Conservation (phyloP, 2,113 vertebrate genomes). For the Calidris pygmaea region DNA sequence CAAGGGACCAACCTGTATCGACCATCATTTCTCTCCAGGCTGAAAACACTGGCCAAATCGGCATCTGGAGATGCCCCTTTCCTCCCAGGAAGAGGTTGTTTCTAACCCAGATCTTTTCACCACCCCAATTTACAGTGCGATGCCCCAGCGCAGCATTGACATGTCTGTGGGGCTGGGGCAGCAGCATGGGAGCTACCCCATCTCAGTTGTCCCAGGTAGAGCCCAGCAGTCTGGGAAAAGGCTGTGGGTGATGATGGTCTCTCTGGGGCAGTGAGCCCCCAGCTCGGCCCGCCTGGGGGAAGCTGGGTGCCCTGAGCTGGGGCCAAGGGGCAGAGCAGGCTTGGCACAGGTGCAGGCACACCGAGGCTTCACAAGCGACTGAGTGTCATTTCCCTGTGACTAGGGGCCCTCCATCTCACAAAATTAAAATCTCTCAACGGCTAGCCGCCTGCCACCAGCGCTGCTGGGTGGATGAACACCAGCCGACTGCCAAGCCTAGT, state of each 20-base stretch:
- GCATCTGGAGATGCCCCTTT: not conserved
- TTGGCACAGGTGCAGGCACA: not conserved
- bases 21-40: not conserved
- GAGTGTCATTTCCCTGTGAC: not conserved
- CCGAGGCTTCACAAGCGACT: not conserved
- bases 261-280: not conserved
- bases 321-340: not conserved
- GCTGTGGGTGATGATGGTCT: not conserved
- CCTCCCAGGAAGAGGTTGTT: not conserved
- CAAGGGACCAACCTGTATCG: not conserved
- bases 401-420: not conserved
- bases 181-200: not conserved
- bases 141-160: not conserved
- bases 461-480: not conserved
- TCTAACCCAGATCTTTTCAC: not conserved
- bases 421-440: not conserved
- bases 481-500: not conserved
- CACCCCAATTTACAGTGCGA: rapidly evolving
- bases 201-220: not conserved
- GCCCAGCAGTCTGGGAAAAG: not conserved
- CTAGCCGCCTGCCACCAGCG: not conserved
- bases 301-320: not conserved
- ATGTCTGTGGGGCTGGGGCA: not conserved
- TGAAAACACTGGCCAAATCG: not conserved
- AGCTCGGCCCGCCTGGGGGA: rapidly evolving